These are phyloP conservation scores for Abrostola triplasia DNA, from an alignment of 2,888 invertebrate species.

Conservation along the genomic window DNA sequence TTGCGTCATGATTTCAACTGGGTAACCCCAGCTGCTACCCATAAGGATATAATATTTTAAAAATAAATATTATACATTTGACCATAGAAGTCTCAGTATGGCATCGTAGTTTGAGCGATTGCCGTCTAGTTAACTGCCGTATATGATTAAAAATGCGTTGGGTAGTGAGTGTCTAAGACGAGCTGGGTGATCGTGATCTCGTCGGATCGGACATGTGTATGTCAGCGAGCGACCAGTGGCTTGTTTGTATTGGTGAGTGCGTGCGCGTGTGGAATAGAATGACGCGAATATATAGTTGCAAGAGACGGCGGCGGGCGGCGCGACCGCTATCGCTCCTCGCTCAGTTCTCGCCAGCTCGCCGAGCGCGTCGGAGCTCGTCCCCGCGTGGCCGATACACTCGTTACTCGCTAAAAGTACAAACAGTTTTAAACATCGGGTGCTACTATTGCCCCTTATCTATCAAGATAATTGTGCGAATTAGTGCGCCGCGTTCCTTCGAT, in stretches of 20 bases:
- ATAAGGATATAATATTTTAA: conserved; percentile 7
- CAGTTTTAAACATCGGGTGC: conserved; percentile 67
- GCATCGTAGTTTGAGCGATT: conserved; percentile 16
- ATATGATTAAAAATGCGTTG: conserved; percentile 57
- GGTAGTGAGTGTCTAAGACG: conserved; percentile 54
- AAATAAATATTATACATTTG: conserved; percentile 9
- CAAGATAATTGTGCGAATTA: conserved; percentile 82
- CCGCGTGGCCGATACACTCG: conserved; percentile 77
- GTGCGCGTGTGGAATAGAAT: conserved; percentile 82
- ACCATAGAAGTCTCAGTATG: conserved; percentile 21
- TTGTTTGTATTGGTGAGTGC: conserved; percentile 84
- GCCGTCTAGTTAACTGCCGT: conserved; percentile 31
- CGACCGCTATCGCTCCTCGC: conserved; percentile 61
- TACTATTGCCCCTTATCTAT: conserved; percentile 80
- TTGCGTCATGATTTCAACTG: conserved; percentile 38
- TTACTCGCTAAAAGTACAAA: conserved; percentile 56
- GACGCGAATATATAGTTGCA: conserved; percentile 83
- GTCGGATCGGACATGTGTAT: conserved; percentile 71
- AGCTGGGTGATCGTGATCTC: conserved; percentile 63
- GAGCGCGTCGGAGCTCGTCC: conserved; percentile 80
- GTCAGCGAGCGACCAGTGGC: conserved; percentile 69
- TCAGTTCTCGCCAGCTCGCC: conserved; percentile 79
- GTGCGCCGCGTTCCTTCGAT: conserved; percentile 67
- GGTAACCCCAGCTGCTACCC: conserved; percentile 40
- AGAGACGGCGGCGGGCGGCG: conserved; percentile 67